A percentile compares a stretch with the other conserved stretches of the same genome.
These are phyloP conservation scores for Nettapus auritus DNA, from an alignment of 2,113 vertebrate species.

Conservation along the genomic window DNA sequence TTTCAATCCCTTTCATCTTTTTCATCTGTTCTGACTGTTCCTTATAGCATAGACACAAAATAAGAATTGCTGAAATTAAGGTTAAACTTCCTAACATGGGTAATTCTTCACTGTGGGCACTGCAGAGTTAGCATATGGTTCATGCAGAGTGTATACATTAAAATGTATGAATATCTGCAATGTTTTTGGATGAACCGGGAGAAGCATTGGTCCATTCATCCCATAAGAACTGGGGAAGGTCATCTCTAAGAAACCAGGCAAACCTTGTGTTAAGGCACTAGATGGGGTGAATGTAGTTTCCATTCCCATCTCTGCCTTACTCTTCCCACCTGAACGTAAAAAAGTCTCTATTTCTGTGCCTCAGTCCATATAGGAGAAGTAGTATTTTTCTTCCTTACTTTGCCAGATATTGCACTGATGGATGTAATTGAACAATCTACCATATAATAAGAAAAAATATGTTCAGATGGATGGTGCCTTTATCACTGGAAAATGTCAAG, in stretches of 20 bases:
- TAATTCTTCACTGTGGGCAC: neutral
- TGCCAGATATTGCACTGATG: neutral
- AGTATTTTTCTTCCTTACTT: neutral
- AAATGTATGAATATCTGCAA: neutral
- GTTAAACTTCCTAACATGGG: neutral
- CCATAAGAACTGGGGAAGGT: neutral
- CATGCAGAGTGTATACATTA: neutral
- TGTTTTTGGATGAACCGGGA: neutral
- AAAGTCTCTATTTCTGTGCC: neutral
- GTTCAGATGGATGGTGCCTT: neutral
- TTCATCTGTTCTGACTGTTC: neutral
- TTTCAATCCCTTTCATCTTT: neutral
- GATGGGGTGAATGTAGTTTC: neutral
- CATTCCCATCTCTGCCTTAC: neutral
- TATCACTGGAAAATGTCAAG: constrained; percentile 25
- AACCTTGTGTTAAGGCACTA: neutral
- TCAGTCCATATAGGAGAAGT: neutral
- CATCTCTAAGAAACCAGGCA: neutral
- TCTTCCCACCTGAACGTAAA: neutral
- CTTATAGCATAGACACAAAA: neutral
- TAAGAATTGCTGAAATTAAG: neutral
- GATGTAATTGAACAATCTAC: neutral
- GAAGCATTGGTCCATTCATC: neutral
- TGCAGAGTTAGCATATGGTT: accelerated
- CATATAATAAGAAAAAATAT: constrained; percentile 29